Evolutionary conservation across 2,888 invertebrate species (phyloP), one percentile per base, ranked within the genome.

Genomic region (Troides oblongomaculatus): DNA sequence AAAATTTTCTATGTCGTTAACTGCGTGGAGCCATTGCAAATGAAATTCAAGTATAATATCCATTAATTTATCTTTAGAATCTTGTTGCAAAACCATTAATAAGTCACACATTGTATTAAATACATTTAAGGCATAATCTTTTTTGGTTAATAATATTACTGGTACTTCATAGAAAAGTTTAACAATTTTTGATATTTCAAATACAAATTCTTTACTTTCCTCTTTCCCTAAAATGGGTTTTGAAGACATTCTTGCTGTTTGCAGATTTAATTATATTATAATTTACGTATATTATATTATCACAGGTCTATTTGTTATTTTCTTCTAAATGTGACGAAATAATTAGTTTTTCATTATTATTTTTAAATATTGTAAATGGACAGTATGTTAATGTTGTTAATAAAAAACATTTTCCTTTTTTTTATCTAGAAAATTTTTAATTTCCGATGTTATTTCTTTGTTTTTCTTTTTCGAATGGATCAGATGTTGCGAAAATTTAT

Each of bases 101-200:
- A 92, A 79, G 14, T 73, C 75, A 68, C 91, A 89, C 80, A 90
- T 76, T 1, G 81, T 72, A 71, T 88, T 84, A 70, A 92, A 91
- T 65, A 90, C 76, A 68, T 64, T 72, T 71, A 89, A 88, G 0
- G 89, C 85, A 73, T 83, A 92, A 82, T 92, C 88, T 73, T 83
- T 85, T 71, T 79, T 77, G 0, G 87, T 88, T 2, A 92, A 46
- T 75, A 86, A 90, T 72, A 92, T 82, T 1, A 90, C 85, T 8
- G 90, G 80, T 61, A 80, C 81, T 78, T 91, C 92, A 74, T 91
- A 92, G 77, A 89, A 89, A 36, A 82, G 79, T 79, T 91, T 92
- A 3, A 91, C 74, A 78, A 84, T 82, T 74, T 86, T 88, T 21
- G 85, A 78, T 71, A 92, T 87, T 75, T 88, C 87, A 72, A 85